Percentiles rank a stretch among this genome's conserved stretches.
phyloP scores from a whole-genome alignment of 2,113 vertebrate genomes.

The Burhinus bistriatus region DNA sequence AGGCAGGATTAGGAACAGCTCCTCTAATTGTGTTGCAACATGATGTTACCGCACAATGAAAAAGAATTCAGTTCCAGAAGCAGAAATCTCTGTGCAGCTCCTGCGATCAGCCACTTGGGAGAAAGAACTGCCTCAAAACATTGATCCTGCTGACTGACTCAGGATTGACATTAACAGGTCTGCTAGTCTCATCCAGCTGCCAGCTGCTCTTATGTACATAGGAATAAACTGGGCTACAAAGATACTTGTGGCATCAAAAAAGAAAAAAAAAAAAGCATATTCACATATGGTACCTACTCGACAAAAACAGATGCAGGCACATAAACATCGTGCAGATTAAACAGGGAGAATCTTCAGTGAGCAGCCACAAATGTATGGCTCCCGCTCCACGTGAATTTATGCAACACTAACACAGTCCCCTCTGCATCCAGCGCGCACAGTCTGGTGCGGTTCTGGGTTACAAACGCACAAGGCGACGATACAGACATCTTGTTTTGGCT shows the following conservation, averaged over 20 bases:
- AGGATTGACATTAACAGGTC: not conserved
- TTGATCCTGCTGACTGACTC: not conserved
- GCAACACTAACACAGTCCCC: accelerated
- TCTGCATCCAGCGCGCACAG: accelerated
- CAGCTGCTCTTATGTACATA: not conserved
- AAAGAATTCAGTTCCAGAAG: not conserved
- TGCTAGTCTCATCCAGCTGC: not conserved
- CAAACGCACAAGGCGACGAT: accelerated
- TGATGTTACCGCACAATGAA: not conserved
- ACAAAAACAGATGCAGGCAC: not conserved
- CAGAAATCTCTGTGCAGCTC: not conserved
- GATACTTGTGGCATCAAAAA: not conserved
- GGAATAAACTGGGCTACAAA: not conserved
- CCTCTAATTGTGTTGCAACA: not conserved
- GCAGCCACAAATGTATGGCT: not conserved
- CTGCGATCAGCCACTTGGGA: not conserved
- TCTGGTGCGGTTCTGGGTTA: not conserved
- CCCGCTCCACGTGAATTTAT: not conserved
- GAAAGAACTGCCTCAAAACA: not conserved
- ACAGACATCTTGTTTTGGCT: not conserved
- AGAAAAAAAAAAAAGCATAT: not conserved
- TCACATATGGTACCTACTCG: not conserved
- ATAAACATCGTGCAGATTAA: accelerated
- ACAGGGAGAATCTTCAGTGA: not conserved
- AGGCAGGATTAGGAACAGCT: not conserved